Evolutionary conservation across 2,797 vertebrate species (phyloP).

Genomic region (Chrysocyon brachyurus): DNA sequence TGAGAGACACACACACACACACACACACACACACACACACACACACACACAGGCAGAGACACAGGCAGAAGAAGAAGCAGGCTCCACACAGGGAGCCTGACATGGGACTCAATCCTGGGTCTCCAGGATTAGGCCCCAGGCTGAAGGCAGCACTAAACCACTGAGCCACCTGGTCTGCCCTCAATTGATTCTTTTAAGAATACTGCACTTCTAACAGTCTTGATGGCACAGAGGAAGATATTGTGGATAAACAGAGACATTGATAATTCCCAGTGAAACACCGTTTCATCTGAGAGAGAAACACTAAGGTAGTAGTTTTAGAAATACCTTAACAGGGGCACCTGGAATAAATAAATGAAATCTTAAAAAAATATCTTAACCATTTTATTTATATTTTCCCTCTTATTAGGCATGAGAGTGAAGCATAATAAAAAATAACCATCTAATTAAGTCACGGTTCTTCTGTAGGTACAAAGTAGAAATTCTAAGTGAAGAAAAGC

Average conservation of each 20-base stretch:
- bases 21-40: no score
- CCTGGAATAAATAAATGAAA: no score
- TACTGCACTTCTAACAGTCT: background rate
- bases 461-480: constrained; percentile 15
- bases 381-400: constrained; percentile 9
- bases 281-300: background rate
- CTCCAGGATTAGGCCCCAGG: no score
- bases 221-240: background rate
- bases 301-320: background rate
- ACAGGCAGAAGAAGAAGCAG: no score
- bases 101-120: no score
- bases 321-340: background rate
- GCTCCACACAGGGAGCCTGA: no score
- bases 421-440: constrained; percentile 36
- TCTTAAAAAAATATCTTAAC: background rate
- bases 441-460: background rate
- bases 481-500: constrained; percentile 32
- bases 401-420: background rate
- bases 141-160: no score
- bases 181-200: no score
- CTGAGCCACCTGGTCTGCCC: no score
- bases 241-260: background rate
- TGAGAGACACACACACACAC: no score
- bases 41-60: no score
- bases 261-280: background rate